Percentiles rank a stretch among this genome's conserved stretches.
These are phyloP conservation scores for Heterocephalus glaber DNA, from an alignment of 2,113 vertebrate genomes.

Conservation along the genomic window DNA sequence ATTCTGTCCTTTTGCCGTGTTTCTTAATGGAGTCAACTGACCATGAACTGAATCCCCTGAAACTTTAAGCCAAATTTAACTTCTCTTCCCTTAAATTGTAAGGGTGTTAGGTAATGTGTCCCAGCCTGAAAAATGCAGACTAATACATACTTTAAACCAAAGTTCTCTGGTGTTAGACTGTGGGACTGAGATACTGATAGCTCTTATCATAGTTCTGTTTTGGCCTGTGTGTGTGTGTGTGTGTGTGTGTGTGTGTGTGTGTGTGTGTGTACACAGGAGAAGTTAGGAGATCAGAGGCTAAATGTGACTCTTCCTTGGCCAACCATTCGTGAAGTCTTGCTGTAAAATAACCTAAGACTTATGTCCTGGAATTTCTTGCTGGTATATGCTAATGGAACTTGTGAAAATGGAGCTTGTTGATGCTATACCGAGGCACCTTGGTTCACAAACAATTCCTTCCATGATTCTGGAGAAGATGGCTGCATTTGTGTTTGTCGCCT, in stretches of 20 bases:
- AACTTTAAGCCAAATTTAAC: not conserved
- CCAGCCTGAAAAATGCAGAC: not conserved
- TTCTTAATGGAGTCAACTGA: not conserved
- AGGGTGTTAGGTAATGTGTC: not conserved
- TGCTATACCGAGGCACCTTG: not conserved
- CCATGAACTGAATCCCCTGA: not conserved
- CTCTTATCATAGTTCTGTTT: not conserved
- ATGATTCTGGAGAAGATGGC: not conserved
- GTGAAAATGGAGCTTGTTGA: not conserved
- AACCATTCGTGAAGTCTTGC: not conserved
- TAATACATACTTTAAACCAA: not conserved
- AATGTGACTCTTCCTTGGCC: not conserved
- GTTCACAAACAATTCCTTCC: not conserved
- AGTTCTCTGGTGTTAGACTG: not conserved
- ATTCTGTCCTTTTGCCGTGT: not conserved
- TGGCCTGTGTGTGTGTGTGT: fast-evolving
- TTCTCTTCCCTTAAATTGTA: no score
- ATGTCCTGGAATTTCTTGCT: not conserved
- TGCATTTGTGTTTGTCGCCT: not conserved
- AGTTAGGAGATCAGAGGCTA: not conserved
- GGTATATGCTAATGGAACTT: not conserved
- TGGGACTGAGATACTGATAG: not conserved
- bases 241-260: not conserved
- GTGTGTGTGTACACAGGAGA: not conserved
- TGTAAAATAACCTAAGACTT: not conserved